These are phyloP conservation scores for Coregonus ussuriensis DNA, from an alignment of 2,797 vertebrate species.

Conservation along the genomic window DNA sequence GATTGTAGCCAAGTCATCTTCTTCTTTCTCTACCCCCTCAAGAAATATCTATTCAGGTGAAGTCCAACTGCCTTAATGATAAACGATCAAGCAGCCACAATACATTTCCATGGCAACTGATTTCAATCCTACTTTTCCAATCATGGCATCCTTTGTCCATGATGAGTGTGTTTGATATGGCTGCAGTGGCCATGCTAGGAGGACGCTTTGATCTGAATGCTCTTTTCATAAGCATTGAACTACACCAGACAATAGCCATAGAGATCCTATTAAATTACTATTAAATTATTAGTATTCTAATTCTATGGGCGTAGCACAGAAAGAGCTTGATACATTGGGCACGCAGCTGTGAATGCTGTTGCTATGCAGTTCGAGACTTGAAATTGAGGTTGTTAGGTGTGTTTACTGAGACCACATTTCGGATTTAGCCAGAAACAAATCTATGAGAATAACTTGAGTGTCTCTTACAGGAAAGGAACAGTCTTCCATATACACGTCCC, in stretches of 20 bases:
- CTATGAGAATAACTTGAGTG: too few relatives aligned
- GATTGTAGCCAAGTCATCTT: too few relatives aligned
- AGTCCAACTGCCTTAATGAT: not conserved
- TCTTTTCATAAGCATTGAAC: conserved; percentile 57
- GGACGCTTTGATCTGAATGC: conserved; percentile 58
- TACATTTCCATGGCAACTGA: conserved; percentile 70
- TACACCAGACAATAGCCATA: conserved; percentile 3
- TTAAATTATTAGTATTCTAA: too few relatives aligned
- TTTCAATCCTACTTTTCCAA: conserved; percentile 60
- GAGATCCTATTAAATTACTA: too few relatives aligned
- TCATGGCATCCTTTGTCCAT: conserved; percentile 35
- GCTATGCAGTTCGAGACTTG: not conserved
- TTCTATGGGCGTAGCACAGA: not conserved
- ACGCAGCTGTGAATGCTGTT: too few relatives aligned
- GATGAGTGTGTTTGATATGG: conserved; percentile 37
- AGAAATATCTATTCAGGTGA: not conserved
- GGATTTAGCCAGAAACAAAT: too few relatives aligned
- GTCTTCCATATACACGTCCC: not conserved
- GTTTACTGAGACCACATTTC: conserved; percentile 22
- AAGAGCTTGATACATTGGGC: not conserved
- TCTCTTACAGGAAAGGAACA: not conserved
- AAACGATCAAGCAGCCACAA: conserved; percentile 54
- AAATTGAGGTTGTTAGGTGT: too few relatives aligned
- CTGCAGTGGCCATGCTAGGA: conserved; percentile 13
- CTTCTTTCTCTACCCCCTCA: not conserved